A percentile compares a stretch with the other conserved stretches of the same genome.
These are phyloP conservation scores for Acrobasis suavella DNA, from an alignment of 2,888 invertebrate species.

Conservation along the genomic window DNA sequence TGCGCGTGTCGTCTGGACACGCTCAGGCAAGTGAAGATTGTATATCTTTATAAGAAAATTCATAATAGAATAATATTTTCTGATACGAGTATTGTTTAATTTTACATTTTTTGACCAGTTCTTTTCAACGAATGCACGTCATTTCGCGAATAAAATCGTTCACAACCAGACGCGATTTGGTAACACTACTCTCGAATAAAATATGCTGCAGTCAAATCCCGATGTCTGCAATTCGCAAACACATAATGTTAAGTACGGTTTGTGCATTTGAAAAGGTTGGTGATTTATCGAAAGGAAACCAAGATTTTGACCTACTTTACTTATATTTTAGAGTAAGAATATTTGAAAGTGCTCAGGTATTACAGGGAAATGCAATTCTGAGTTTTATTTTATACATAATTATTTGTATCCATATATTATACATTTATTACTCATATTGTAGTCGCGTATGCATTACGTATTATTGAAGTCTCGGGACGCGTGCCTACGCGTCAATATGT, in stretches of 20 bases:
- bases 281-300: conserved; percentile 13
- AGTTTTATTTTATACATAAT: too few relatives aligned
- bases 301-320: conserved; percentile 4
- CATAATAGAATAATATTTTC: too few relatives aligned
- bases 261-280: conserved; percentile 14
- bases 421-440: too few relatives aligned
- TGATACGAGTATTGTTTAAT: too few relatives aligned
- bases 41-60: too few relatives aligned
- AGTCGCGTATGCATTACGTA: too few relatives aligned
- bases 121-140: not conserved
- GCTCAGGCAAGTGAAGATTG: too few relatives aligned
- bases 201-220: conserved; percentile 15
- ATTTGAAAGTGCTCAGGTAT: not conserved
- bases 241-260: conserved; percentile 19
- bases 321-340: not conserved
- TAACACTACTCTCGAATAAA: conserved; percentile 19
- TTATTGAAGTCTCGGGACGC: too few relatives aligned
- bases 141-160: not conserved
- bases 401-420: too few relatives aligned
- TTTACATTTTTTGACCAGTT: not conserved
- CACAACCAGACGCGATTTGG: conserved; percentile 13
- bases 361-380: too few relatives aligned
- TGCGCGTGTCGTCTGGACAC: too few relatives aligned
- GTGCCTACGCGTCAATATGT: too few relatives aligned
- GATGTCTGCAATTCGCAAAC: conserved; percentile 20